Evolutionary conservation across 2,113 vertebrate genomes (phyloP).

Genomic region (Damaliscus lunatus): DNA sequence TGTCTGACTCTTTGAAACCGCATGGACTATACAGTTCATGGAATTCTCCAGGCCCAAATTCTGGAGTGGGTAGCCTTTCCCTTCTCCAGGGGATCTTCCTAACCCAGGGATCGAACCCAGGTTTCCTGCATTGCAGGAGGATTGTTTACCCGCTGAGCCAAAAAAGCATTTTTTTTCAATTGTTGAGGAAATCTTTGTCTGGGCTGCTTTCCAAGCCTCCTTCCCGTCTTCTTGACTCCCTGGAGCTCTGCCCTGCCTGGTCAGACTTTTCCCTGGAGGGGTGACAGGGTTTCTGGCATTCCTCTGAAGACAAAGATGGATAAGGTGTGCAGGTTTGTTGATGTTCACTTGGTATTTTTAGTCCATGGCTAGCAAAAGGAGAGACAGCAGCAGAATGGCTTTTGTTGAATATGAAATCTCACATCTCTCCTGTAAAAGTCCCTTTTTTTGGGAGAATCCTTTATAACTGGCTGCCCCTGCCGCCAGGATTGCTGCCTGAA

Average conservation of each 20-base stretch:
- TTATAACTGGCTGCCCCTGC: not conserved
- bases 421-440: not conserved
- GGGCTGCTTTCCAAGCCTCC: not conserved
- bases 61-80: not conserved
- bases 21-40: not conserved
- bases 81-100: not conserved
- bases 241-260: not conserved
- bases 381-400: not conserved
- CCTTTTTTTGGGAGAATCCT: not conserved
- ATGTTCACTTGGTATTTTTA: constrained; percentile 63
- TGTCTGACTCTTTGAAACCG: not conserved
- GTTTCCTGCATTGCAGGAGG: not conserved
- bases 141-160: not conserved
- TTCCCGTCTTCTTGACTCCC: not conserved
- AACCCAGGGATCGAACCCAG: not conserved
- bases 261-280: not conserved
- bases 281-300: not conserved
- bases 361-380: not conserved
- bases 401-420: not conserved
- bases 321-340: constrained; percentile 41
- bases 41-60: not conserved
- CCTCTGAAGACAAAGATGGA: constrained; percentile 47
- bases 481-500: not conserved
- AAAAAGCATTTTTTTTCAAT: not conserved
- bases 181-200: not conserved